Evolutionary conservation across 2,888 invertebrate species (phyloP), one percentile per base, ranked within the genome.

Genomic region (Parascotia fuliginaria): DNA sequence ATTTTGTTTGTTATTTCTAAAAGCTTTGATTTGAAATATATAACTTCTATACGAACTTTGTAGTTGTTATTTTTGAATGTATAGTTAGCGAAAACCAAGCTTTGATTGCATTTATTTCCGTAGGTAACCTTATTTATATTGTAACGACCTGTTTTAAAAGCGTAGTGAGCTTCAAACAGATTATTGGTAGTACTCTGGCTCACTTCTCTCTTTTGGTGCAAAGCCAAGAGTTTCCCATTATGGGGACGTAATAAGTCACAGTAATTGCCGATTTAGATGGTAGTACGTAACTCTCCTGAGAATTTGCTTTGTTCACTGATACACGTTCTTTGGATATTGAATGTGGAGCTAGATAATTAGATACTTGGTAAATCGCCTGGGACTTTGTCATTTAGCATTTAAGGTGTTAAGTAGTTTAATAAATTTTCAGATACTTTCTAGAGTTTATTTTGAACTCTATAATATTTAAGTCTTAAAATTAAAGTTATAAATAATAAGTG

Each of bases 171-270:
- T 43, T 48, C 32, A 12, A 36, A 28, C 28, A 41, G 32, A 32
- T 42, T 38, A 38, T 40, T 12, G 9, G 19, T 6, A 24, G 12
- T 16, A 28, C 31, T 22, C 14, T 33, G 40, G 36, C 41, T 33
- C 41, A 14, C 37, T 33, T 33, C 34, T 40, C 27, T 38, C 32
- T 32, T 33, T 54, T 44, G 39, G 53, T 64, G 24, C 29, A 11
- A 28, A 34, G 32, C 52, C 58, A 60, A 60, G 33, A 58, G 55
- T 50, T 53, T 40, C 51, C 60, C 65, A 68, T 70, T 66, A 66
- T 45, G 15, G 16, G 33, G 41, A 55, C 42, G 60, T 65, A 69
- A 69, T 77, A 74, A 70, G 52, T 77, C 66, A 72, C 62, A 36
- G 50, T 72, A 68, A 73, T 64, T 42, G 58, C 60, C 36, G 33